phyloP scores from a whole-genome alignment of 2,797 vertebrate genomes.

The Diplodus puntazzo region DNA sequence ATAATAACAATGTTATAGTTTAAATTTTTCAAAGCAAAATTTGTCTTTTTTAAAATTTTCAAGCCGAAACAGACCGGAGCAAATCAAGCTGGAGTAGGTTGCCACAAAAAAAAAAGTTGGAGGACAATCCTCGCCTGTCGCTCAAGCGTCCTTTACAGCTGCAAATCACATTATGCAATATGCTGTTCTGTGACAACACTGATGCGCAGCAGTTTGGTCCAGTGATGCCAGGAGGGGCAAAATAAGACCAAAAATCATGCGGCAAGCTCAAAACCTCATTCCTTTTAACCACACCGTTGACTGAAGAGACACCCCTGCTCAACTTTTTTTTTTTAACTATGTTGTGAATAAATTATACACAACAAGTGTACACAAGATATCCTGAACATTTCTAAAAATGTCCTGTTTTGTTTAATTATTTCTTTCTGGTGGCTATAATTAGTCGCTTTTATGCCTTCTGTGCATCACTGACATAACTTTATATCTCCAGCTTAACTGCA shows the following conservation, averaged over 20 bases:
- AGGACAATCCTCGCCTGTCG: background rate
- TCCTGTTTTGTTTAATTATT: background rate
- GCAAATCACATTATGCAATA: conserved; percentile 60
- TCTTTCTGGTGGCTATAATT: background rate
- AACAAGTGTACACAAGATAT: background rate
- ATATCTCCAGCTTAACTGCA: background rate
- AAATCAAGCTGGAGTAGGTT: background rate
- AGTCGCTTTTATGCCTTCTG: background rate
- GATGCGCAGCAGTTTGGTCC: conserved; percentile 12
- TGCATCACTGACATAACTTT: background rate
- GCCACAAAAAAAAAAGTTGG: background rate
- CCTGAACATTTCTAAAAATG: background rate
- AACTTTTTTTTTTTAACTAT: background rate
- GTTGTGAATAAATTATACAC: background rate
- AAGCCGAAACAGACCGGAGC: background rate
- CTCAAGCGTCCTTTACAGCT: conserved; percentile 26
- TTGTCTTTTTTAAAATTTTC: background rate
- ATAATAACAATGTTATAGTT: background rate
- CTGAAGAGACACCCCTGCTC: no score
- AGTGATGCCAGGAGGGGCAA: background rate
- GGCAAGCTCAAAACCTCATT: background rate
- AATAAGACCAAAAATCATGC: background rate
- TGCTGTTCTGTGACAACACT: conserved; percentile 14
- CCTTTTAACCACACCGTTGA: background rate
- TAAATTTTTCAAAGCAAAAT: background rate